phyloP scores from a whole-genome alignment of 1,140 invertebrate species.

The Acromyrmex charruanus region DNA sequence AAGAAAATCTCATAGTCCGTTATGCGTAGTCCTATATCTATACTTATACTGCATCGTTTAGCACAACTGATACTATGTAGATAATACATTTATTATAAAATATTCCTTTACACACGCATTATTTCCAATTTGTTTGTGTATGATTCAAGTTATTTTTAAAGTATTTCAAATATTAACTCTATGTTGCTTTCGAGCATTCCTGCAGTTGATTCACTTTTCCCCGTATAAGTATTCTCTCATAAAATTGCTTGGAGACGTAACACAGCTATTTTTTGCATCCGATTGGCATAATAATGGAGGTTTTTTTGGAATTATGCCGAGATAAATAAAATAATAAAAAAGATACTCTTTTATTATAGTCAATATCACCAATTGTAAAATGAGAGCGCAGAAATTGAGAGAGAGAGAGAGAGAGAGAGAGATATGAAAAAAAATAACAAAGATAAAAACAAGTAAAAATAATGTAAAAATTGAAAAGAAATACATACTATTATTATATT shows the following conservation, averaged over 20 bases:
- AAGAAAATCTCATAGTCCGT: not conserved
- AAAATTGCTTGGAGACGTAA: conserved; percentile 4
- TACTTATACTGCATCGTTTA: not conserved
- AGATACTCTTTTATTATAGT: not conserved
- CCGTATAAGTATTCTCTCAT: not conserved
- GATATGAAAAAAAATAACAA: not conserved
- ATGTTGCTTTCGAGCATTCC: not conserved
- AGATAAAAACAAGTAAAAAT: not conserved
- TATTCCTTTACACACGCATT: not conserved
- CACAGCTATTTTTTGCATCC: not conserved
- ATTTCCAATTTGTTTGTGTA: too few relatives aligned
- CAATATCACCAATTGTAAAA: not conserved
- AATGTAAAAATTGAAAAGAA: not conserved
- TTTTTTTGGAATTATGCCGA: not conserved
- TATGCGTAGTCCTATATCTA: not conserved
- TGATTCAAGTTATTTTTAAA: conserved; percentile 11
- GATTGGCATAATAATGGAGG: not conserved
- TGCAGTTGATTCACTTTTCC: not conserved
- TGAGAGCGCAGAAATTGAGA: not conserved
- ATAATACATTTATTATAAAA: not conserved
- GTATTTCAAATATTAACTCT: not conserved
- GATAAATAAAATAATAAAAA: conserved; percentile 29
- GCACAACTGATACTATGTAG: not conserved
- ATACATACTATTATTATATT: not conserved
- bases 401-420: not conserved